Base-by-base conservation (phyloP, 2,797 vertebrate genomes). In the Spizella passerina region DNA sequence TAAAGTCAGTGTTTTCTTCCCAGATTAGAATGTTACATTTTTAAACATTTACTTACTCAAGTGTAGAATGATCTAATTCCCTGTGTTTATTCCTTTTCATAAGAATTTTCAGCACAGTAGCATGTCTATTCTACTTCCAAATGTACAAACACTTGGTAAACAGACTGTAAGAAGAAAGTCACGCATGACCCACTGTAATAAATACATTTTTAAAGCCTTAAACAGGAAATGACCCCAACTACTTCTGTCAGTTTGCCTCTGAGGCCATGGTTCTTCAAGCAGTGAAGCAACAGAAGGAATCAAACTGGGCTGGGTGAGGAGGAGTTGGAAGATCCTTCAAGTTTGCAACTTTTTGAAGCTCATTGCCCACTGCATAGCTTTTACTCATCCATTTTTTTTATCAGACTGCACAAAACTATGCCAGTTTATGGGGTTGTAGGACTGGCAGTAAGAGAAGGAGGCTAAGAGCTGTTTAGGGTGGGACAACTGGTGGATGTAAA, bases 41-140 rank as follows among this genome's bases (percentile, higher is more conserved):
- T 94, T 71, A 72, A 94, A 79, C 49, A 38, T 92, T 94, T 91
- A 65, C 65, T 61, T 83, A 39, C 21, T 91, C 8, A 66, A 53
- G 41, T 61, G 32, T 69, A 77, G 84, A 79, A 89, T 81, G 52
- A 82, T 92, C 68, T 93, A 85, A 88, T 88, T 96, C 78, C 64
- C 36, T 22, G 1, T 73, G 57, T 95, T 85, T 91, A 75, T 96
- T 87, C 87, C 44, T 83, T 66, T 85, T 55, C 39, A 8, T 79
- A 66, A 76, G 84, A 82, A 85, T 91, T 77, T 84, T 76, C 41
- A 61, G 61, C 76, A 83, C 36, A 38, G 65, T 61, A 81, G 56
- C 27, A 27, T 82, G 63, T 2, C 2, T 85, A 30, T 78, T 39
- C 34, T 80, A 43, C 39, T 90, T 86, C 26, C 64, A 75, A 89